Conservation (phyloP, 2,888 invertebrate species). For the Thymelicus lineola region DNA sequence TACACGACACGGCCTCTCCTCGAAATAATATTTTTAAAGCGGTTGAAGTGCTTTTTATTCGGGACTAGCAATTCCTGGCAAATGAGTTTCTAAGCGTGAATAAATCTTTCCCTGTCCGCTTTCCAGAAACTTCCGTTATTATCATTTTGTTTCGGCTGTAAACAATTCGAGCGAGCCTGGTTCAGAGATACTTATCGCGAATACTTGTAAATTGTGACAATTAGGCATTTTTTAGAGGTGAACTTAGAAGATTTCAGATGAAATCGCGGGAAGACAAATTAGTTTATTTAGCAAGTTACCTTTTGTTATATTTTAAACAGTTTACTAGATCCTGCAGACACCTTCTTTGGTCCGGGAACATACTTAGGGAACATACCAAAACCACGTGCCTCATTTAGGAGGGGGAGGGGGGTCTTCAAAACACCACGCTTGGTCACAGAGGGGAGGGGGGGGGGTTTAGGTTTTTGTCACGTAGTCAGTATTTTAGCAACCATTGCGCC, state of each 20-base stretch:
- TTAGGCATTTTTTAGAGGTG: constrained; percentile 25
- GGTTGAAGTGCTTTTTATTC: constrained; percentile 77
- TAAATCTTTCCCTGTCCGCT: constrained; percentile 67
- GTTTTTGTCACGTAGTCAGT: too few species aligned
- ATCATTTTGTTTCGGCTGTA: constrained; percentile 50
- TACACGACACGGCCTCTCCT: constrained; percentile 54
- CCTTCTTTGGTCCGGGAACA: neutral
- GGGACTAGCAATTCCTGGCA: constrained; percentile 56
- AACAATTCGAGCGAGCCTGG: constrained; percentile 31
- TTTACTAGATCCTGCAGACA: too few species aligned
- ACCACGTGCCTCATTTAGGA: too few species aligned
- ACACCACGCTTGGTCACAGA: too few species aligned
- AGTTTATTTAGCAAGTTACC: neutral
- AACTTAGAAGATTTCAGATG: constrained; percentile 19
- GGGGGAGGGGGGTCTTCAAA: too few species aligned
- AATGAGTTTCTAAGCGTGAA: constrained; percentile 79
- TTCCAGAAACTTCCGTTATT: constrained; percentile 58
- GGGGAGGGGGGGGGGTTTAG: too few species aligned
- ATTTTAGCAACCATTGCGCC: too few species aligned
- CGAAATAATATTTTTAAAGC: constrained; percentile 78
- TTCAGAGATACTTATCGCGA: constrained; percentile 31
- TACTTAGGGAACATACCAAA: too few species aligned
- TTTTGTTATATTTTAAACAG: neutral
- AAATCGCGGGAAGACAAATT: constrained; percentile 10
- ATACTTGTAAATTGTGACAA: constrained; percentile 31